phyloP scores from a whole-genome alignment of 2,797 vertebrate species.

The Eleutherodactylus coqui region DNA sequence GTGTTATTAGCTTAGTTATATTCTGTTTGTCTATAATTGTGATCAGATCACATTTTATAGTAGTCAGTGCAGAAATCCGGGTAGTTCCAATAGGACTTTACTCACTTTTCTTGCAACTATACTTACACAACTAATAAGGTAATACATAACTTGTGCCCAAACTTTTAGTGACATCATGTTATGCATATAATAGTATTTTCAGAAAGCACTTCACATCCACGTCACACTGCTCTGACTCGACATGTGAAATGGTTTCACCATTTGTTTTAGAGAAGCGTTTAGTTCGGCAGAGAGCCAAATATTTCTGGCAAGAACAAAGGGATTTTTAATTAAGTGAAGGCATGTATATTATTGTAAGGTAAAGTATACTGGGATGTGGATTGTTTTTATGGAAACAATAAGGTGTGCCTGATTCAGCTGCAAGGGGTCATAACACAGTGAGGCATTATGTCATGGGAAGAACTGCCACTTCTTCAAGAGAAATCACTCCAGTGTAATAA shows the following conservation, averaged over 20 bases:
- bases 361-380: slow-evolving; percentile 58
- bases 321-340: slow-evolving; percentile 61
- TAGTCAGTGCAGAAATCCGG: no score
- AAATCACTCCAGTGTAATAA: neutral
- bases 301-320: slow-evolving; percentile 57
- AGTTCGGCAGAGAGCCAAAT: slow-evolving; percentile 54
- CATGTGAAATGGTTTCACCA: neutral
- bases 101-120: no score
- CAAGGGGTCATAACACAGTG: slow-evolving; percentile 70
- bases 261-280: neutral
- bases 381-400: slow-evolving; percentile 69
- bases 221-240: neutral
- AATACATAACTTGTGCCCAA: no score
- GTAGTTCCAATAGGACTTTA: no score
- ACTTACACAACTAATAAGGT: no score
- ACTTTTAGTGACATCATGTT: neutral
- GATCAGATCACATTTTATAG: no score
- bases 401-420: slow-evolving; percentile 74
- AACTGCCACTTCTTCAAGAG: slow-evolving; percentile 58
- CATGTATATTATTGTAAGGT: slow-evolving; percentile 60
- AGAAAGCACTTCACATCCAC: neutral
- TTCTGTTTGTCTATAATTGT: no score
- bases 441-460: slow-evolving; percentile 77
- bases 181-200: neutral
- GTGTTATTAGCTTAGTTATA: no score